phyloP scores from a whole-genome alignment of 1,140 invertebrate species.

The Philopotamus ludificatus region DNA sequence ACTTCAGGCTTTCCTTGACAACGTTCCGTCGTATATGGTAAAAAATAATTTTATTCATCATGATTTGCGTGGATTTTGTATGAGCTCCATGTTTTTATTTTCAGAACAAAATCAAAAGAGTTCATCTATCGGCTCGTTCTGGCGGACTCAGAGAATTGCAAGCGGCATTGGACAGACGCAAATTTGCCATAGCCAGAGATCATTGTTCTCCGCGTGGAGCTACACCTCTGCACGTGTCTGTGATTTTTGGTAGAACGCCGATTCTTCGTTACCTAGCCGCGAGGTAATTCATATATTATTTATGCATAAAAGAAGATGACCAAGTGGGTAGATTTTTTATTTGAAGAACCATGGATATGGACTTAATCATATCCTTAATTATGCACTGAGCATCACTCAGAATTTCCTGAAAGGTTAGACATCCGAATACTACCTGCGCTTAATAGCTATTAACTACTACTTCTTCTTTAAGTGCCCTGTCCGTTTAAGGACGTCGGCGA shows the following conservation, averaged over 20 bases:
- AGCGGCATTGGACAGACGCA: slow-evolving; percentile 82
- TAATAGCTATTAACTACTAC: too few species aligned
- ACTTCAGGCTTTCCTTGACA: slow-evolving; percentile 85
- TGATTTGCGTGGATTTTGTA: neutral
- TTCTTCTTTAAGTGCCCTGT: too few species aligned
- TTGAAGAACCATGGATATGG: too few species aligned
- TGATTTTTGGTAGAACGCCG: slow-evolving; percentile 75
- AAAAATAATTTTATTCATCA: neutral
- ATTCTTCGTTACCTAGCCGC: slow-evolving; percentile 65
- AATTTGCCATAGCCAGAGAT: slow-evolving; percentile 86
- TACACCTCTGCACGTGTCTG: slow-evolving; percentile 90
- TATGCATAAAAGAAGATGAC: too few species aligned
- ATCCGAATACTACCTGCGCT: too few species aligned
- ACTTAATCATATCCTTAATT: too few species aligned
- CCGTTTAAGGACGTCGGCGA: too few species aligned
- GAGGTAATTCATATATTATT: slow-evolving; percentile 45
- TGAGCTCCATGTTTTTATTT: slow-evolving; percentile 37
- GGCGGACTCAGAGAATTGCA: slow-evolving; percentile 84
- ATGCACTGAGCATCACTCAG: too few species aligned
- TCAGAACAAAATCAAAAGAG: slow-evolving; percentile 84
- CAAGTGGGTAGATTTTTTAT: too few species aligned
- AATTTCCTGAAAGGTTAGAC: too few species aligned
- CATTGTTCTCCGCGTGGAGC: slow-evolving; percentile 78
- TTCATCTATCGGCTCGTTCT: slow-evolving; percentile 82
- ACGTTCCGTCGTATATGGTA: slow-evolving; percentile 89